Conservation (phyloP, 2,113 vertebrate genomes). For the Syngnathoides biaculeatus region DNA sequence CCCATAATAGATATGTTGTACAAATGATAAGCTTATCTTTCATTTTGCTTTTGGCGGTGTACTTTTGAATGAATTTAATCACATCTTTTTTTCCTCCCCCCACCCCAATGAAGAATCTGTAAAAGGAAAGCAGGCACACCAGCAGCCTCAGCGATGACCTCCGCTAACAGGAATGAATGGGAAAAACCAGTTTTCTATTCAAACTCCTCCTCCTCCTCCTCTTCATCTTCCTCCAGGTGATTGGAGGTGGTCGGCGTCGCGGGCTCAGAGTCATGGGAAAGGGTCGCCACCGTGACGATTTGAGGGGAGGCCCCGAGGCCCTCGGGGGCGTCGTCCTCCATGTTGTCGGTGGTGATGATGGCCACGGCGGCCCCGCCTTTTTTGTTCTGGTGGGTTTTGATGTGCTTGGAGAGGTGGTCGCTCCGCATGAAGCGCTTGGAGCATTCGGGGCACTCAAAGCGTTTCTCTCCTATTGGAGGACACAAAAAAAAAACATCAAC, state of each 20-base stretch:
- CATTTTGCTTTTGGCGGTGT: conserved; percentile 42
- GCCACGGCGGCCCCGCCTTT: conserved; percentile 90
- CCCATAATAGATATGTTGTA: conserved; percentile 15
- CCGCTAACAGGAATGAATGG: conserved; percentile 63
- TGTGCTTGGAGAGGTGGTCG: conserved; percentile 98
- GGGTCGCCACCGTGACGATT: conserved; percentile 92
- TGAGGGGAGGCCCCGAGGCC: conserved; percentile 88
- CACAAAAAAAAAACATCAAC: not conserved
- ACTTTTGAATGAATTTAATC: conserved; percentile 64
- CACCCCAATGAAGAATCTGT: conserved; percentile 27
- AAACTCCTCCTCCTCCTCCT: conserved; percentile 73
- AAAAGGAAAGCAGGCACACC: conserved; percentile 29
- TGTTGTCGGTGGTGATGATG: conserved; percentile 95
- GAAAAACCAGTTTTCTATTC: conserved; percentile 66
- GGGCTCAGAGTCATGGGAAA: conserved; percentile 95
- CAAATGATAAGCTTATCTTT: conserved; percentile 65
- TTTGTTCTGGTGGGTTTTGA: conserved; percentile 99
- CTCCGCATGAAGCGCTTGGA: conserved; percentile 99
- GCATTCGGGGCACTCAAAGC: conserved; percentile 96
- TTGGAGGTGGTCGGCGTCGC: conserved; percentile 91
- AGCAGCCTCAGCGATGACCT: conserved; percentile 40
- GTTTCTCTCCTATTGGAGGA: conserved; percentile 84
- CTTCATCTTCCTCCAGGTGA: conserved; percentile 83
- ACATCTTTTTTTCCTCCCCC: conserved; percentile 24
- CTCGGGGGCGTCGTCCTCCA: conserved; percentile 91